Percentiles rank a stretch among this genome's conserved stretches.
Evolutionary conservation across 2,797 vertebrate genomes (phyloP).

Genomic region (Labroides dimidiatus): DNA sequence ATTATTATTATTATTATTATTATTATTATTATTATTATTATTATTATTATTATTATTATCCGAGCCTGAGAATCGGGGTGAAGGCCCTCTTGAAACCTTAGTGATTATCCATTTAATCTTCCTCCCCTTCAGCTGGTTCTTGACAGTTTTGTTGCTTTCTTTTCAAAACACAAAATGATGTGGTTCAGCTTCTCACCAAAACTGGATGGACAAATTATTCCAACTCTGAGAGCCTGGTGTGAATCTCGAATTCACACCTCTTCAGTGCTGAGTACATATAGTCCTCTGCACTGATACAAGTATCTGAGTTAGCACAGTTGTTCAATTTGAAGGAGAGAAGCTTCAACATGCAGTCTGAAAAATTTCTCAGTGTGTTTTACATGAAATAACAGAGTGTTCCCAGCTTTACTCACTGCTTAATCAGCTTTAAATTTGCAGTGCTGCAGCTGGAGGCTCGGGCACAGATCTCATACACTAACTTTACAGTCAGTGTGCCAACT

Average conservation of each 20-base stretch:
- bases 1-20: too few species aligned
- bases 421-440: background rate
- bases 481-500: conserved; percentile 8
- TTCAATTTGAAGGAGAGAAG: background rate
- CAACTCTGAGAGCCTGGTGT: background rate
- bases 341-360: too few species aligned
- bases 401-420: background rate
- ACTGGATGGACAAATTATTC: conserved; percentile 4
- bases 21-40: too few species aligned
- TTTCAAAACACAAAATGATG: conserved; percentile 8
- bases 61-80: too few species aligned
- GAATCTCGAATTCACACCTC: conserved; percentile 1
- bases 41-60: too few species aligned
- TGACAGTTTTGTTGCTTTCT: conserved; percentile 2
- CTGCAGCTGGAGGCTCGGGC: background rate
- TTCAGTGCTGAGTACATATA: background rate
- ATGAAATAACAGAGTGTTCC: background rate
- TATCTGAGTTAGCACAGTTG: background rate
- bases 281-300: background rate
- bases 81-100: too few species aligned
- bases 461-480: background rate
- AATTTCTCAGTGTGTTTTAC: too few species aligned
- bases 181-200: conserved; percentile 1
- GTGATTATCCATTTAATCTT: too few species aligned
- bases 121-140: background rate